phyloP scores from a whole-genome alignment of 2,113 vertebrate genomes.

The Oryzias javanicus region DNA sequence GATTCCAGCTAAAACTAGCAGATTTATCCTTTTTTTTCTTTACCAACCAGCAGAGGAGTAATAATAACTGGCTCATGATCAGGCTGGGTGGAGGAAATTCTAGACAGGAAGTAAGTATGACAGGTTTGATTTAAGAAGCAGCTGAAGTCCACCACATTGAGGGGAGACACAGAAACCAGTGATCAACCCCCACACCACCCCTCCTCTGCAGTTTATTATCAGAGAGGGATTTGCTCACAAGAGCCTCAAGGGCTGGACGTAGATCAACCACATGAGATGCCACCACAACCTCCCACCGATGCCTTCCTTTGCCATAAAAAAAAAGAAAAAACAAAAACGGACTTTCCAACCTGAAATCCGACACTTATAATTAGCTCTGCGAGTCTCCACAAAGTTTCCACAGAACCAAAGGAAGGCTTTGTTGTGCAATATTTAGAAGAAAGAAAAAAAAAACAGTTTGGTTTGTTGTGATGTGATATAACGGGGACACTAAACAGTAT shows the following conservation, averaged over 20 bases:
- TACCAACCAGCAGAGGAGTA: not conserved
- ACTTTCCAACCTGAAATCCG: constrained; percentile 75
- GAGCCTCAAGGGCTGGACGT: constrained; percentile 57
- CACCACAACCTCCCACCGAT: constrained; percentile 66
- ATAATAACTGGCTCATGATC: not conserved
- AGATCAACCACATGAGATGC: constrained; percentile 67
- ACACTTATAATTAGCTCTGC: constrained; percentile 68
- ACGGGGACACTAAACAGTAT: constrained; percentile 7
- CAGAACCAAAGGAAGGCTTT: constrained; percentile 29
- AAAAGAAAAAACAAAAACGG: constrained; percentile 48
- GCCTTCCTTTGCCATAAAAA: constrained; percentile 58
- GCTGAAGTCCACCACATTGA: constrained; percentile 25
- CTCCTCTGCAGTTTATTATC: constrained; percentile 48
- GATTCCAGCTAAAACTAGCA: too few relatives aligned
- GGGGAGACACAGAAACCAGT: constrained; percentile 33
- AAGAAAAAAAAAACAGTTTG: not conserved
- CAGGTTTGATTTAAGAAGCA: constrained; percentile 14
- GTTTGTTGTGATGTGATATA: constrained; percentile 18
- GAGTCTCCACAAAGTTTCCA: constrained; percentile 31
- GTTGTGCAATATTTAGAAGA: constrained; percentile 21
- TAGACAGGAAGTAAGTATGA: constrained; percentile 8
- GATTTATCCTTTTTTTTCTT: too few relatives aligned
- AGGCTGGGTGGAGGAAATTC: not conserved
- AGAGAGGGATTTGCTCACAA: constrained; percentile 30
- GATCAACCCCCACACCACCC: constrained; percentile 44